phyloP scores from a whole-genome alignment of 2,797 vertebrate species.

The Merluccius polli region DNA sequence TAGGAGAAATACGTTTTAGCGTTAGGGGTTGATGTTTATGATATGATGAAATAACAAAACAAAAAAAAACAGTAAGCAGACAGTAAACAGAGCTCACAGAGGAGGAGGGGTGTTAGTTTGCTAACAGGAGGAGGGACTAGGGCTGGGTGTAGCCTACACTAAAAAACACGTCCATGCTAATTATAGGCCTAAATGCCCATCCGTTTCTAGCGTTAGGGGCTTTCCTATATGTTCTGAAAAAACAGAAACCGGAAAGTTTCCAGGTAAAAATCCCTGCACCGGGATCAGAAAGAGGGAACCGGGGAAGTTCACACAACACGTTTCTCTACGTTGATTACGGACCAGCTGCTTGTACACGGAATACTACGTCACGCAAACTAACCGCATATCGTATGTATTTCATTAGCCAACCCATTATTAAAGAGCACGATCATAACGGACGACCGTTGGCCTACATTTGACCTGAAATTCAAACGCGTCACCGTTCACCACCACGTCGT shows the following conservation, averaged over 20 bases:
- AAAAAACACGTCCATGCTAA: not conserved
- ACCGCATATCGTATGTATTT: not conserved
- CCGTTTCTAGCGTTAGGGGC: not conserved
- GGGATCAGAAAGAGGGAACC: not conserved
- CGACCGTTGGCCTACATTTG: not conserved
- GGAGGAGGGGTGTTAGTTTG: too few species aligned
- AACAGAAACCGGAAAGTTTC: not conserved
- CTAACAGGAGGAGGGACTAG: not conserved
- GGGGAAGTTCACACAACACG: not conserved
- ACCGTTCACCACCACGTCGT: not conserved
- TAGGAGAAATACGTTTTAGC: not conserved
- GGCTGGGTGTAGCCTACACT: not conserved
- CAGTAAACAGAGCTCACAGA: too few species aligned
- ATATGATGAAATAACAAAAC: not conserved
- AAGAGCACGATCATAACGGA: not conserved
- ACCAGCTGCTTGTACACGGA: not conserved
- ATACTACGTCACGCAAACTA: not conserved
- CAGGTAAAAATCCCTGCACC: not conserved
- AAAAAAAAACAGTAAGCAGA: too few species aligned
- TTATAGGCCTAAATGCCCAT: not conserved
- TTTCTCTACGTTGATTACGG: not conserved
- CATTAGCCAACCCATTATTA: not conserved
- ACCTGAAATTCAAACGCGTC: not conserved
- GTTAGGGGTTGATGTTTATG: not conserved
- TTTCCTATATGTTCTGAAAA: not conserved